Conservation (phyloP, 1,140 invertebrate species). For the Brachystomella parvula region DNA sequence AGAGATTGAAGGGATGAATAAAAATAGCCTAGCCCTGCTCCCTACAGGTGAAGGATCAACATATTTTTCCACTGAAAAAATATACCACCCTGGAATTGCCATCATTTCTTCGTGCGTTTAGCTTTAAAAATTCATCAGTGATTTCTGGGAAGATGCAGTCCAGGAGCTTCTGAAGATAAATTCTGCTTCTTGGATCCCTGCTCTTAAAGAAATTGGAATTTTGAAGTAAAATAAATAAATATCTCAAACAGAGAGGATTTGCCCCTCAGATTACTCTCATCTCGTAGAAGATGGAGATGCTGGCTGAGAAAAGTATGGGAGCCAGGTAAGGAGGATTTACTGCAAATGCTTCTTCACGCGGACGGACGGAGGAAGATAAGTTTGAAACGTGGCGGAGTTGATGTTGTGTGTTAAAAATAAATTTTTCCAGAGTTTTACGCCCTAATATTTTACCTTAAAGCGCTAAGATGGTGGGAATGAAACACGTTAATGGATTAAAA, state of each 20-base stretch:
- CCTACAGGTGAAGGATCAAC: too few relatives aligned
- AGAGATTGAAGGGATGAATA: too few relatives aligned
- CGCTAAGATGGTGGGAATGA: conserved; percentile 3
- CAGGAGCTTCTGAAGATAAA: too few relatives aligned
- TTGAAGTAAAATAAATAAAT: neutral
- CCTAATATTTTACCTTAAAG: conserved; percentile 3
- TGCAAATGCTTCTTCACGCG: neutral
- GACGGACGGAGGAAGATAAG: neutral
- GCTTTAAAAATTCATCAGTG: too few relatives aligned
- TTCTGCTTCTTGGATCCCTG: too few relatives aligned
- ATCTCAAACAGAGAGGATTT: neutral
- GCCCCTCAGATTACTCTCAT: neutral
- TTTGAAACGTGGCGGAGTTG: neutral
- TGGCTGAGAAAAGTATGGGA: neutral
- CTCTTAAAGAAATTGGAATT: too few relatives aligned
- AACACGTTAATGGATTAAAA: conserved; percentile 12
- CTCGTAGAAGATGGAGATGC: neutral
- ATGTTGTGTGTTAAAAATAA: conserved; percentile 4
- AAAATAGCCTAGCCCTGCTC: too few relatives aligned
- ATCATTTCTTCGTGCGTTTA: too few relatives aligned
- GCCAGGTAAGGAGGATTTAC: conserved; percentile 8
- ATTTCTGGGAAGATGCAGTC: too few relatives aligned
- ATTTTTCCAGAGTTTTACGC: neutral
- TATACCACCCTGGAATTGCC: too few relatives aligned
- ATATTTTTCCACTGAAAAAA: too few relatives aligned